These are phyloP conservation scores for Cyaniris semiargus DNA, from an alignment of 2,888 invertebrate genomes.

Conservation along the genomic window DNA sequence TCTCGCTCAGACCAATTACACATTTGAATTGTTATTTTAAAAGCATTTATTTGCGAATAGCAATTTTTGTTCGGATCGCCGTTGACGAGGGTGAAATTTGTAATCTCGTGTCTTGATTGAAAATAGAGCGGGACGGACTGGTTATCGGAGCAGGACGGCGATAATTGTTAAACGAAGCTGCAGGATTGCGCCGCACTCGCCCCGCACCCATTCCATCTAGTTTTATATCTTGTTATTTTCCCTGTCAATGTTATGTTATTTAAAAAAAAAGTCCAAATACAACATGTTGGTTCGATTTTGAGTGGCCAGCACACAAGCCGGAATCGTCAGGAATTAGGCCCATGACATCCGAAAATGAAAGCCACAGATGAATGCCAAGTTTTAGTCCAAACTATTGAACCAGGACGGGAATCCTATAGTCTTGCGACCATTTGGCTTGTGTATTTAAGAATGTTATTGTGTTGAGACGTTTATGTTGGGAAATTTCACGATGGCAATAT, in stretches of 20 bases:
- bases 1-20: too few species aligned
- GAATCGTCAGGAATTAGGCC: too few species aligned
- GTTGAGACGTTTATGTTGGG: not conserved
- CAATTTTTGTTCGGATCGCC: not conserved
- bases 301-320: too few species aligned
- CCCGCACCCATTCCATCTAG: not conserved
- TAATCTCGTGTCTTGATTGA: slow-evolving; percentile 15
- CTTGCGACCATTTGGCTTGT: too few species aligned
- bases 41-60: not conserved
- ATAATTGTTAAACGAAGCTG: slow-evolving; percentile 15
- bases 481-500: not conserved
- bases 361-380: too few species aligned
- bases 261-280: not conserved
- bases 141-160: not conserved
- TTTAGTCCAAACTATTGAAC: too few species aligned
- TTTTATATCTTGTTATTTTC: not conserved
- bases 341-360: too few species aligned
- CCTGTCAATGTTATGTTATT: not conserved
- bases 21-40: not conserved
- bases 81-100: not conserved
- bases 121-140: slow-evolving; percentile 22
- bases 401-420: too few species aligned
- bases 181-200: not conserved
- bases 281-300: not conserved
- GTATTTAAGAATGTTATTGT: too few species aligned